A percentile compares a stretch with the other conserved stretches of the same genome.
Conservation (phyloP, 2,113 vertebrate genomes). For the Gobio gobio region DNA sequence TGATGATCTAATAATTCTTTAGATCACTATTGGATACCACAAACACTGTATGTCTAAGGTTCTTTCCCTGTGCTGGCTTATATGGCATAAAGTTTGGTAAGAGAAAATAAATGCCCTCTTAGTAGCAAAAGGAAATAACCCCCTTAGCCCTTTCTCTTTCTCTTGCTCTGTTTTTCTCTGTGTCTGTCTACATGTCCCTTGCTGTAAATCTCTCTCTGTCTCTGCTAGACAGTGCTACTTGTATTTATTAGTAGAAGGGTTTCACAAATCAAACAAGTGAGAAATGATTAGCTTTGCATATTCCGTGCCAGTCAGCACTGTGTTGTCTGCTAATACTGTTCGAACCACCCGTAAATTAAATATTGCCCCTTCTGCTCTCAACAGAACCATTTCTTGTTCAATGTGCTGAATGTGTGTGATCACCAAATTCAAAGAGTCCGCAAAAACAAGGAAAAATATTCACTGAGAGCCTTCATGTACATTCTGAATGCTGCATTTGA, state of each 20-base stretch:
- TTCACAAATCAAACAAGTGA: slow-evolving; percentile 63
- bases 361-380: slow-evolving; percentile 8
- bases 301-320: slow-evolving; percentile 55
- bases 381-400: background rate
- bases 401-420: slow-evolving; percentile 19
- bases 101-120: slow-evolving; percentile 12
- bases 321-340: slow-evolving; percentile 1
- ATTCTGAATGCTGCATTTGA: background rate
- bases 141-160: background rate
- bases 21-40: background rate
- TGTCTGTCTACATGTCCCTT: slow-evolving; percentile 3
- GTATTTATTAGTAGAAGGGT: slow-evolving; percentile 66
- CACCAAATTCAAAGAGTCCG: slow-evolving; percentile 1
- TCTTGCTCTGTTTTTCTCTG: background rate
- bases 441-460: background rate
- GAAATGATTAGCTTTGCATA: slow-evolving; percentile 63
- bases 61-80: background rate
- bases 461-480: background rate
- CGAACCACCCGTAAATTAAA: slow-evolving; percentile 34
- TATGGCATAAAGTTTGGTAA: background rate
- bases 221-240: slow-evolving; percentile 64
- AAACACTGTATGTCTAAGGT: background rate
- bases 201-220: slow-evolving; percentile 4
- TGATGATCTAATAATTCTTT: background rate
- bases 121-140: slow-evolving; percentile 2